Conservation (phyloP, 2,888 invertebrate species). For the Beris morrisii region DNA sequence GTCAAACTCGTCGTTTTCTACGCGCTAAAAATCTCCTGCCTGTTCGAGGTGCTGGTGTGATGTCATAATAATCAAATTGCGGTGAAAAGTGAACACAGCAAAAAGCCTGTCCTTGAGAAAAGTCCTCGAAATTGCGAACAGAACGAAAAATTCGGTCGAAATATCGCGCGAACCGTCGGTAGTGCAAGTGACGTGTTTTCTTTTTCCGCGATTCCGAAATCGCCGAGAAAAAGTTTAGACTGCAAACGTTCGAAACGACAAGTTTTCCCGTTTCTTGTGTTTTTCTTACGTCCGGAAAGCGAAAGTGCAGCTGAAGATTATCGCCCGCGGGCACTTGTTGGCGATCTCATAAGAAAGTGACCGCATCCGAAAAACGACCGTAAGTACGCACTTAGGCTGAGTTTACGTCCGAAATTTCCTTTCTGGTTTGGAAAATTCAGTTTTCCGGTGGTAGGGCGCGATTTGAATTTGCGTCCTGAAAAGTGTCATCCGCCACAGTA, state of each 20-base stretch:
- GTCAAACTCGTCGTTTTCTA: constrained; percentile 7
- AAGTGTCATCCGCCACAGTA: constrained; percentile 16
- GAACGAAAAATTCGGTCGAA: constrained; percentile 1
- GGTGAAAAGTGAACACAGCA: not conserved
- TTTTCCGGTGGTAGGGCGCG: not conserved
- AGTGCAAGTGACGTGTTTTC: not conserved
- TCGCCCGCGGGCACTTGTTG: constrained; percentile 12
- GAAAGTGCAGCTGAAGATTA: constrained; percentile 12
- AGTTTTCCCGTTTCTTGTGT: constrained; percentile 15
- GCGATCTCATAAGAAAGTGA: constrained; percentile 20
- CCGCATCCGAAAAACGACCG: constrained; percentile 13
- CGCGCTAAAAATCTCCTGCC: constrained; percentile 7
- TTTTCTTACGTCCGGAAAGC: constrained; percentile 17
- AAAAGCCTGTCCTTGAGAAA: no score
- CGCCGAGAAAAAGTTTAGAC: not conserved
- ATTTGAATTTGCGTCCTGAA: constrained; percentile 6
- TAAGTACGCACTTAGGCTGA: constrained; percentile 14
- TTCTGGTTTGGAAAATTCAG: no score
- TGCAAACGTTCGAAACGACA: constrained; percentile 1
- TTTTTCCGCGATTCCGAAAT: not conserved
- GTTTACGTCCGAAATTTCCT: not conserved
- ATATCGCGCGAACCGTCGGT: not conserved
- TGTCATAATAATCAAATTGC: constrained; percentile 19
- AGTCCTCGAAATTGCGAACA: not conserved
- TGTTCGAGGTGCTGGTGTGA: constrained; percentile 16